Conservation (phyloP, 2,888 invertebrate species). For the Caenorhabditis plicata region DNA sequence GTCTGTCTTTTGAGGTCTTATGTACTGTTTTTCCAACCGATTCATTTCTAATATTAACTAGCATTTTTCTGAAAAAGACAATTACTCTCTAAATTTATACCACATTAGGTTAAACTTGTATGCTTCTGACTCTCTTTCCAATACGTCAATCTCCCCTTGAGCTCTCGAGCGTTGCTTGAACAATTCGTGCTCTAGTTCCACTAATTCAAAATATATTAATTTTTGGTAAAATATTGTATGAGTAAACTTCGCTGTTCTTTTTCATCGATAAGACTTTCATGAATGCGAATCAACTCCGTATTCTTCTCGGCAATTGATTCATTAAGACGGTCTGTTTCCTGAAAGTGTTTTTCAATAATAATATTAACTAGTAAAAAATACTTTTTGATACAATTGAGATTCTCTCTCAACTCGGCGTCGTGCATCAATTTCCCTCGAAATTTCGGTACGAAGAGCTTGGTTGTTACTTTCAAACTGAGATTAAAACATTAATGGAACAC, state of each 20-base stretch:
- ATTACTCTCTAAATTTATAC: too few species aligned
- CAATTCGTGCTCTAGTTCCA: conserved; percentile 24
- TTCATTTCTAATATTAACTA: conserved; percentile 21
- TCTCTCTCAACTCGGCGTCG: conserved; percentile 4
- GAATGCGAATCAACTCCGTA: conserved; percentile 11
- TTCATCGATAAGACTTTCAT: conserved; percentile 12
- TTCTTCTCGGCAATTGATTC: too few species aligned
- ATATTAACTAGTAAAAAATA: too few species aligned
- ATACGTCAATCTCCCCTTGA: conserved; percentile 21
- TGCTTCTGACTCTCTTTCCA: conserved; percentile 27
- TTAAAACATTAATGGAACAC: background rate
- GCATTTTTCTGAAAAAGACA: conserved; percentile 19
- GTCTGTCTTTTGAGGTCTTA: conserved; percentile 20
- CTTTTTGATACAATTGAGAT: conserved; percentile 3
- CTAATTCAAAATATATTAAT: too few species aligned
- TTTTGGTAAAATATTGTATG: background rate
- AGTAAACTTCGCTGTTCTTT: conserved; percentile 2
- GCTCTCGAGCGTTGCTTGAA: conserved; percentile 13
- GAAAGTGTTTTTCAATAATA: too few species aligned
- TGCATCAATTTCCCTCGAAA: conserved; percentile 8
- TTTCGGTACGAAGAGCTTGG: conserved; percentile 4
- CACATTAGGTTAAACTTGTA: conserved; percentile 5
- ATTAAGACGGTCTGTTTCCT: too few species aligned
- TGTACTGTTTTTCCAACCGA: conserved; percentile 21
- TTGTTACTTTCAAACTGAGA: conserved; percentile 17